phyloP scores from a whole-genome alignment of 2,797 vertebrate genomes.

The Eptatretus atami region DNA sequence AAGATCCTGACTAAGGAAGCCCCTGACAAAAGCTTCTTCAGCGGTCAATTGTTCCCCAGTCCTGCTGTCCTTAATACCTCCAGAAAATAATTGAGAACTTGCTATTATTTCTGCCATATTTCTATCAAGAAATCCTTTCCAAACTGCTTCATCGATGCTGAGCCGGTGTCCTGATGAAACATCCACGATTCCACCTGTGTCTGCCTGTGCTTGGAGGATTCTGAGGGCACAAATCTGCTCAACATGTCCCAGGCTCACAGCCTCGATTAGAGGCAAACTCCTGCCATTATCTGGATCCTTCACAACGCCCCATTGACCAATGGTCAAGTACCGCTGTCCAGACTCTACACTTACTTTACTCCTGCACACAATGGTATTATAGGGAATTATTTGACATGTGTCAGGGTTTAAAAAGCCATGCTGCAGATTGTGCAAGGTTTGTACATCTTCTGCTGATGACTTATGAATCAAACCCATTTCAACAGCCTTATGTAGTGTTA shows the following conservation, averaged over 20 bases:
- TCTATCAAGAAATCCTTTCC: conserved; percentile 23
- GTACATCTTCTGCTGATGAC: conserved; percentile 14
- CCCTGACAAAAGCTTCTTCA: conserved; percentile 20
- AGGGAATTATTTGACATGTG: conserved; percentile 30
- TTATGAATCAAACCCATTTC: conserved; percentile 22
- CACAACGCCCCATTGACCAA: conserved; percentile 32
- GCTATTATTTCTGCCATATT: conserved; percentile 27
- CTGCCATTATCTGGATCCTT: conserved; percentile 13
- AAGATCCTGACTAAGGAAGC: conserved; percentile 21
- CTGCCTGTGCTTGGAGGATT: conserved; percentile 39
- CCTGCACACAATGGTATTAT: conserved; percentile 38
- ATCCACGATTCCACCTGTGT: conserved; percentile 36
- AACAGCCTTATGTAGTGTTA: conserved; percentile 23
- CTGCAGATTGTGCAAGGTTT: conserved; percentile 16
- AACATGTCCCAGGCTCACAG: conserved; percentile 20
- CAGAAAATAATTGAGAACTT: conserved; percentile 23
- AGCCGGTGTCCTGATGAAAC: conserved; percentile 24
- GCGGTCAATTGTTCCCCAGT: conserved; percentile 19
- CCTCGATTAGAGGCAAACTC: conserved; percentile 21
- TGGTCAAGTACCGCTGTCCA: conserved; percentile 49
- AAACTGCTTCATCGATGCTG: conserved; percentile 23
- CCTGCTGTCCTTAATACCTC: conserved; percentile 25
- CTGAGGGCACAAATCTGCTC: conserved; percentile 27
- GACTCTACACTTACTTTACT: conserved; percentile 54
- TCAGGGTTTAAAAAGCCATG: conserved; percentile 32